A percentile compares a stretch with the other conserved stretches of the same genome.
These are phyloP conservation scores for Sesamia inferens DNA, from an alignment of 2,888 invertebrate species.

Conservation along the genomic window DNA sequence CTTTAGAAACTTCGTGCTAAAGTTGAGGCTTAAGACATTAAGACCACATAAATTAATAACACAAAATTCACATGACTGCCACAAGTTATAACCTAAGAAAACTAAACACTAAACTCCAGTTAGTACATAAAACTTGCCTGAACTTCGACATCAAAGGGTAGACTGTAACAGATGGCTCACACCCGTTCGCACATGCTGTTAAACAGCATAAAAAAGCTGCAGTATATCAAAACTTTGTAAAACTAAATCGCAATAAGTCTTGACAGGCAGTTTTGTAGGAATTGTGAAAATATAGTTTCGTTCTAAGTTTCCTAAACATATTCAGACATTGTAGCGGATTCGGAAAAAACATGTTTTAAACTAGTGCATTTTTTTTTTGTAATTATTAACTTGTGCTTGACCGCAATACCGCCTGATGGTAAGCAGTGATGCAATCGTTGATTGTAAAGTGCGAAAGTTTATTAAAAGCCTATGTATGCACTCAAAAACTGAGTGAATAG, in stretches of 20 bases:
- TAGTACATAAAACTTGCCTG: slow-evolving; percentile 49
- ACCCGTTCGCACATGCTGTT: slow-evolving; percentile 44
- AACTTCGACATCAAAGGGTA: slow-evolving; percentile 51
- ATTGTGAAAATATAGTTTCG: slow-evolving; percentile 45
- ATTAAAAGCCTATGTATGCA: too few species aligned
- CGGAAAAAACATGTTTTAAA: not conserved
- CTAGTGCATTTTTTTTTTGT: too few species aligned
- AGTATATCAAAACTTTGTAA: slow-evolving; percentile 67
- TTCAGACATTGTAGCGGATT: not conserved
- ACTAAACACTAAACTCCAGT: slow-evolving; percentile 58
- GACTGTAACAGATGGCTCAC: slow-evolving; percentile 58
- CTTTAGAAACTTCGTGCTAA: too few species aligned
- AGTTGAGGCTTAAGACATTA: not conserved
- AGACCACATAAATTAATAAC: slow-evolving; percentile 16
- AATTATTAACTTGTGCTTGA: too few species aligned
- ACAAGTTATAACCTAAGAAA: slow-evolving; percentile 50
- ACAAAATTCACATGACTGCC: slow-evolving; percentile 23
- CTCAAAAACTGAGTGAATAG: too few species aligned
- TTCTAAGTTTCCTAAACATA: not conserved
- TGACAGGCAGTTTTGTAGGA: slow-evolving; percentile 47
- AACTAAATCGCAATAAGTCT: slow-evolving; percentile 57
- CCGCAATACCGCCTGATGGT: too few species aligned
- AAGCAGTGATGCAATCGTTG: too few species aligned
- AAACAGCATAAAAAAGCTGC: slow-evolving; percentile 62
- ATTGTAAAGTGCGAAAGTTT: too few species aligned